Conservation (phyloP, 1,140 invertebrate species). For the Drosophila sucinea region DNA sequence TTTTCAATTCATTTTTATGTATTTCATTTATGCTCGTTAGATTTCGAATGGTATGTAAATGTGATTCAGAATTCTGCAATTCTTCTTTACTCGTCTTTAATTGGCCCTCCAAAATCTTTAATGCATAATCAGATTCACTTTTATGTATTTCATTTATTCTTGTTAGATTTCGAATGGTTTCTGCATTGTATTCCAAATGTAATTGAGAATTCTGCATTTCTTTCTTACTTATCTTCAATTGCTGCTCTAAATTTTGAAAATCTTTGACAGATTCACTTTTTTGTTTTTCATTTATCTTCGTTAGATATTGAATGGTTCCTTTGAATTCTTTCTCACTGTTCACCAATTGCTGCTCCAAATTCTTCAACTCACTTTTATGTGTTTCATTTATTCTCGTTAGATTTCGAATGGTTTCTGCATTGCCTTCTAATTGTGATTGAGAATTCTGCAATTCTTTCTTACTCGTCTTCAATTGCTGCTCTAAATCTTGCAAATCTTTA, state of each 20-base stretch:
- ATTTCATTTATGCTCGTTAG: too few species aligned
- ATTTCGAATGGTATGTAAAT: background rate
- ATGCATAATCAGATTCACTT: background rate
- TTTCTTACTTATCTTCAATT: background rate
- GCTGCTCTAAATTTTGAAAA: too few species aligned
- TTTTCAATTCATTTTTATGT: too few species aligned
- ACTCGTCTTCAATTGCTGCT: too few species aligned
- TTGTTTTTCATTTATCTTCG: background rate
- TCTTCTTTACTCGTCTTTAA: background rate
- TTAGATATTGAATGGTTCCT: too few species aligned
- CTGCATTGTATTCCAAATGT: background rate
- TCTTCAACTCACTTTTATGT: too few species aligned
- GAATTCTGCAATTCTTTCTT: background rate
- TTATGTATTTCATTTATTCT: background rate
- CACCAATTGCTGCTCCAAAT: too few species aligned
- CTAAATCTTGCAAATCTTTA: background rate
- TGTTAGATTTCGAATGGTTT: background rate
- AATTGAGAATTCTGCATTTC: background rate
- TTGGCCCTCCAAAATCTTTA: background rate
- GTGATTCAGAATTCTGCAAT: background rate
- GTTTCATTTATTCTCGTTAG: too few species aligned
- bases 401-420: background rate
- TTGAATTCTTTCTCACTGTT: too few species aligned
- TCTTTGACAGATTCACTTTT: background rate
- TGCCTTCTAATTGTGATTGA: background rate